phyloP scores from a whole-genome alignment of 2,888 invertebrate genomes.

The Melinopterus prodromus region DNA sequence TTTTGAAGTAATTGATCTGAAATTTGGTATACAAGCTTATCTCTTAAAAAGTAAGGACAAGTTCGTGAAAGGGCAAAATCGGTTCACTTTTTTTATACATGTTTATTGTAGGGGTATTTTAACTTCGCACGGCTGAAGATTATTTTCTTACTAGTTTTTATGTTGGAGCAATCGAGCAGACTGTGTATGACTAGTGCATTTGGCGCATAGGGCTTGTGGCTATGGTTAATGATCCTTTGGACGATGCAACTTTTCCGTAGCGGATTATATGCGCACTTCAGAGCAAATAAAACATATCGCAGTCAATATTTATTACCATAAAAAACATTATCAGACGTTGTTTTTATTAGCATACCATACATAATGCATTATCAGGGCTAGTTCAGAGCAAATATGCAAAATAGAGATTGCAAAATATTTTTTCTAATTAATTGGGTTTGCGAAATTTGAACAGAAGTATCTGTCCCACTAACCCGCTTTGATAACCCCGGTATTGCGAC shows the following conservation, averaged over 20 bases:
- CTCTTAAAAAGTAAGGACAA: too few species aligned
- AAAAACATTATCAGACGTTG: background rate
- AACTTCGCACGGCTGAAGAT: too few species aligned
- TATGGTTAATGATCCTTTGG: background rate
- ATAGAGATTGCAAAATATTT: slow-evolving; percentile 24
- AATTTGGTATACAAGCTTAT: too few species aligned
- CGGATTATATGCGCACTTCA: background rate
- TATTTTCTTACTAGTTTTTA: too few species aligned
- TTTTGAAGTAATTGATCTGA: too few species aligned
- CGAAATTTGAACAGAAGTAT: background rate
- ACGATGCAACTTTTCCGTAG: background rate
- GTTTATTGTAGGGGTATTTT: too few species aligned
- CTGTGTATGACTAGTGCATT: background rate
- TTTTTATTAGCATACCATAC: background rate
- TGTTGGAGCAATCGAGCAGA: too few species aligned
- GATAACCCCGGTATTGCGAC: background rate
- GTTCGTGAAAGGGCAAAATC: too few species aligned
- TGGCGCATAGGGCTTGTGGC: background rate
- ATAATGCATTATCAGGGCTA: background rate
- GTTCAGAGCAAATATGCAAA: background rate
- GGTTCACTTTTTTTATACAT: too few species aligned
- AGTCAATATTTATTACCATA: background rate
- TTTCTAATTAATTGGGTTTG: slow-evolving; percentile 9
- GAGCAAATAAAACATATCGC: slow-evolving; percentile 10
- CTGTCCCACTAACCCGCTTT: background rate